Percentiles rank a stretch among this genome's conserved stretches.
Conservation (phyloP, 2,888 invertebrate species). For the Nephrotoma guestfalica region DNA sequence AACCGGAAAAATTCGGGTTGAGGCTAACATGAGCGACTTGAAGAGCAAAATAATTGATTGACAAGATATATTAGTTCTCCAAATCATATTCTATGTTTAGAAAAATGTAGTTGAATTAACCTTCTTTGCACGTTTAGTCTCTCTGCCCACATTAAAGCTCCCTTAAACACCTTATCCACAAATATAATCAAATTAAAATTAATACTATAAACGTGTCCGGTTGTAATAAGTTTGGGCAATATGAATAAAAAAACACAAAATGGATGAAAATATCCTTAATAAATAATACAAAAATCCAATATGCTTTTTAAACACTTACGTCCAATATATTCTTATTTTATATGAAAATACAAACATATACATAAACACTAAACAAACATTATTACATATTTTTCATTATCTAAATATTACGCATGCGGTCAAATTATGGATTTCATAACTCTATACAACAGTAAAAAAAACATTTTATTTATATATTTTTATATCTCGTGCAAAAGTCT, state of each 20-base stretch:
- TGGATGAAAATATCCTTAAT: background rate
- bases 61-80: too few relatives aligned
- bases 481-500: background rate
- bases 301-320: background rate
- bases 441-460: background rate
- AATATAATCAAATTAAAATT: too few relatives aligned
- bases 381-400: background rate
- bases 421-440: slow-evolving; percentile 3
- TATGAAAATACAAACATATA: background rate
- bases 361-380: background rate
- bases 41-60: too few relatives aligned
- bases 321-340: background rate
- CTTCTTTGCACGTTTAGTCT: too few relatives aligned
- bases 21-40: too few relatives aligned
- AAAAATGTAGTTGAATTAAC: too few relatives aligned
- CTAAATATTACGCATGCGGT: slow-evolving; percentile 2
- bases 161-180: too few relatives aligned
- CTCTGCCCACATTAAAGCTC: too few relatives aligned
- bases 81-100: too few relatives aligned
- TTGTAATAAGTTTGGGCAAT: too few relatives aligned
- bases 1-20: too few relatives aligned
- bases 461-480: background rate
- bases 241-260: background rate
- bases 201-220: too few relatives aligned
- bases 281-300: background rate